These are phyloP conservation scores for Ornithorhynchus anatinus DNA, from an alignment of 2,113 vertebrate species.

Conservation along the genomic window DNA sequence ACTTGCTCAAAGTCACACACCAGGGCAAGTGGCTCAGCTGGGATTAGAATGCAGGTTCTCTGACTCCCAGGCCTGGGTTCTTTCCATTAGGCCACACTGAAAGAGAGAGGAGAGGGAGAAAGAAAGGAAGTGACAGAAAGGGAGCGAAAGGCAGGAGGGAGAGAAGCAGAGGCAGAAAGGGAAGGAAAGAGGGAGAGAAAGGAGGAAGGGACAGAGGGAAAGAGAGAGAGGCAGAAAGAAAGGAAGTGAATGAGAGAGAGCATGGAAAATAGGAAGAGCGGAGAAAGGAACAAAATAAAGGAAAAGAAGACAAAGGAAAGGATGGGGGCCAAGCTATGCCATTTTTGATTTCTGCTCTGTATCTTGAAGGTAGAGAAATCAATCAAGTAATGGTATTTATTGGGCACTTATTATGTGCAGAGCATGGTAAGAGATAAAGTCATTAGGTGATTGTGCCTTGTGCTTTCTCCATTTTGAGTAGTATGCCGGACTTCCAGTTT, in stretches of 20 bases:
- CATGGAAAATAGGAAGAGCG: neutral
- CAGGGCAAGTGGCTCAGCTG: no score
- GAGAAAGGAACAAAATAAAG: neutral
- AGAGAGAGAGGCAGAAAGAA: neutral
- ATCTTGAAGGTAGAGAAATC: neutral
- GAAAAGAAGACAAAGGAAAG: neutral
- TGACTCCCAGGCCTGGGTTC: no score
- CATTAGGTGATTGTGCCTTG: slow-evolving; percentile 42
- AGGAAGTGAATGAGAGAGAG: neutral
- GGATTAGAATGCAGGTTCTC: no score
- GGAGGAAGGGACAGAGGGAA: neutral
- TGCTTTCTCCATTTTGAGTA: slow-evolving; percentile 29
- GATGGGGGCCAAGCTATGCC: neutral
- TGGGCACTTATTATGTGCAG: neutral
- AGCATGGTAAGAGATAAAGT: neutral
- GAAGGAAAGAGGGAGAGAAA: no score
- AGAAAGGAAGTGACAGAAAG: no score
- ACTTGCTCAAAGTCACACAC: no score
- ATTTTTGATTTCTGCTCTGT: no score
- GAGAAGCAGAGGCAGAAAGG: no score
- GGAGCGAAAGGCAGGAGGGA: no score
- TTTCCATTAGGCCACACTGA: no score
- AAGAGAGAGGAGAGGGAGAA: no score
- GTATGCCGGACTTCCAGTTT: slow-evolving; percentile 51
- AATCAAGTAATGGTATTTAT: rapidly evolving